A percentile compares a stretch with the other conserved stretches of the same genome.
These are phyloP conservation scores for Thumatha senex DNA, from an alignment of 2,888 invertebrate species.

Conservation along the genomic window DNA sequence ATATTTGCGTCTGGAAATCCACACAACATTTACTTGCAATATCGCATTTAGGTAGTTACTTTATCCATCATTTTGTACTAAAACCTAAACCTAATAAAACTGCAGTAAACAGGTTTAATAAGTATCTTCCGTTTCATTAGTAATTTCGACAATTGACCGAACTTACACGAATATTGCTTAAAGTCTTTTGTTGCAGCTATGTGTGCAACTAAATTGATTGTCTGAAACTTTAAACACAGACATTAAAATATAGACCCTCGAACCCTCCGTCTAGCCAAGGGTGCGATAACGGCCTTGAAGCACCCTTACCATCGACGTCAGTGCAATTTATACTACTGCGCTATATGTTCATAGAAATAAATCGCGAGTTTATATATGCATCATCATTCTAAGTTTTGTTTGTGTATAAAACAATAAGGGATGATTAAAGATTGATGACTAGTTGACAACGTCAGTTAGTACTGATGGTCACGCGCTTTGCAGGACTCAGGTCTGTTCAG, in stretches of 20 bases:
- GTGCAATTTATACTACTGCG: slow-evolving; percentile 7
- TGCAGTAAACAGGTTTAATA: slow-evolving; percentile 3
- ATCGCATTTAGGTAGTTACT: not conserved
- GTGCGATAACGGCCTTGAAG: slow-evolving; percentile 62
- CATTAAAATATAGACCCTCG: slow-evolving; percentile 15
- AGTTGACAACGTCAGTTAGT: slow-evolving; percentile 40
- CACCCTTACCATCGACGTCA: slow-evolving; percentile 44
- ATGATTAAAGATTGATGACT: slow-evolving; percentile 39
- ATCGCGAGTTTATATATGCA: slow-evolving; percentile 37
- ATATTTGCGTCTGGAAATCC: not conserved
- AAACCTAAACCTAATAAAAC: slow-evolving; percentile 8
- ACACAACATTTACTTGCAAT: not conserved
- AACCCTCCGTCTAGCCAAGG: slow-evolving; percentile 70
- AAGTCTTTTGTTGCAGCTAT: slow-evolving; percentile 15
- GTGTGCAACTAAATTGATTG: slow-evolving; percentile 43
- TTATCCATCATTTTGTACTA: not conserved
- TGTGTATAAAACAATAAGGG: slow-evolving; percentile 41
- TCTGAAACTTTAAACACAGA: slow-evolving; percentile 40
- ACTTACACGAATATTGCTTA: slow-evolving; percentile 19
- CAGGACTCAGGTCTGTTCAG: slow-evolving; percentile 33
- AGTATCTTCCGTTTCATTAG: slow-evolving; percentile 12
- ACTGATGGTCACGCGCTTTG: slow-evolving; percentile 50
- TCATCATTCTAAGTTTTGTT: slow-evolving; percentile 35
- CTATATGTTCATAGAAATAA: slow-evolving; percentile 11
- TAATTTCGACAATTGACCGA: slow-evolving; percentile 15